Base-by-base conservation (phyloP, 2,888 invertebrate species). In the Drosophila maculinotata region DNA sequence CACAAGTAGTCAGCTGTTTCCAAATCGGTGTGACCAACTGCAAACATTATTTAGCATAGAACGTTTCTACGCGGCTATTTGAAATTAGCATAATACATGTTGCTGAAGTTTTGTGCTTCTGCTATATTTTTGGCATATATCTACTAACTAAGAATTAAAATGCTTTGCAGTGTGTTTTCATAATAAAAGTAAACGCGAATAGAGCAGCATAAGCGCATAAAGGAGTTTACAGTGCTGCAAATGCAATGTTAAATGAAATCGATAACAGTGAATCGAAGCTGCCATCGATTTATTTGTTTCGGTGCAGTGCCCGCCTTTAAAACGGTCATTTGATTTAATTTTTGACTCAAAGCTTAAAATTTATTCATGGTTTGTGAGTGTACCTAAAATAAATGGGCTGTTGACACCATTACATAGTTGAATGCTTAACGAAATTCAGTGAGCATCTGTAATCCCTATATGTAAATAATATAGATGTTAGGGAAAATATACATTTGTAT, bases 1-100 rank as follows among this genome's bases (percentile, higher is more conserved):
- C 10, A 57, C 70, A 68, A 4, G 4, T 44, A 41, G 26, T 23
- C 71, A 71, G 71, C 71, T 71, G 71, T 38, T 74, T 15, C 1
- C 0, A 1, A 26, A 23, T 2, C 33, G 38, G 45, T 68, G 74
- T 51, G 56, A 14, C 57, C 69, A 45, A 20, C 2, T 10, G 7
- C 14, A 12, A 0, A 8, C n/a, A 31, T 33, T 6, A 1, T 3
- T 30, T 25, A 49, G 7, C 1, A 8, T 20, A 1, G 6, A 30
- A 28, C 25, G 8, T 28, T 8, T 9, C 2, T 0, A 9, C 30
- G 49, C 45, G 65, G 20, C 14, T 20, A 9, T 9, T 65, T 66
- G 35, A 20, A 53, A 60, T 47, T 20, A 1, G 15, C 31, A 15
- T 31, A 2, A 15, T 31, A 2, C n/a, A 0, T 8, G 8, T 0